Conservation (phyloP, 1,140 invertebrate species). For the Drosophila santomea region DNA sequence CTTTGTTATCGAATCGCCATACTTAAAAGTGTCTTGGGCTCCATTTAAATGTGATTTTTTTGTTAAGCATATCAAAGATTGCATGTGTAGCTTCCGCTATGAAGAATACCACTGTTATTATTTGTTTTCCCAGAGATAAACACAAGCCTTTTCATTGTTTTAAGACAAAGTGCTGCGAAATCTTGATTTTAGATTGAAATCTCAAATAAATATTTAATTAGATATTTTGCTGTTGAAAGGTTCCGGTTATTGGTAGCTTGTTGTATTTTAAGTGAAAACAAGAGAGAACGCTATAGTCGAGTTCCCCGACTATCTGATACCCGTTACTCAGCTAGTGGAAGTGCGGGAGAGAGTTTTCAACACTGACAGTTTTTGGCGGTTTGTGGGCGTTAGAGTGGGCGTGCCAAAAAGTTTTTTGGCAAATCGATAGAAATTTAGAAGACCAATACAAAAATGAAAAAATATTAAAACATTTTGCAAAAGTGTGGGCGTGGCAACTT, state of each 20-base stretch:
- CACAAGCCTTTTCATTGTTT: slow-evolving; percentile 48
- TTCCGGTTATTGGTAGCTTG: slow-evolving; percentile 47
- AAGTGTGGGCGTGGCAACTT: no score
- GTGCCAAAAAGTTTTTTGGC: no score
- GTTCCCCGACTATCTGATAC: no score
- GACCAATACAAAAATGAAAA: no score
- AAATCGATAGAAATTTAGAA: no score
- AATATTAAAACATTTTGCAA: no score
- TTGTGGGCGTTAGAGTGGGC: no score
- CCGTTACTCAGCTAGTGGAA: no score
- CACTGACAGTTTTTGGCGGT: no score
- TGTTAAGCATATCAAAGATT: slow-evolving; percentile 12
- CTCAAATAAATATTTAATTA: slow-evolving; percentile 78
- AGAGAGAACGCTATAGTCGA: no score
- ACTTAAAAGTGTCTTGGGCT: slow-evolving; percentile 40
- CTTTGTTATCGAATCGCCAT: slow-evolving; percentile 43
- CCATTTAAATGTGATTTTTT: slow-evolving; percentile 24
- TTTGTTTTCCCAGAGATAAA: slow-evolving; percentile 28
- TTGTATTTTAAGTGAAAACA: slow-evolving; percentile 11
- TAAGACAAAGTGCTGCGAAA: slow-evolving; percentile 16
- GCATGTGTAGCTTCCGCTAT: slow-evolving; percentile 13
- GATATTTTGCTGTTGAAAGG: slow-evolving; percentile 55
- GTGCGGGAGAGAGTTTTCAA: no score
- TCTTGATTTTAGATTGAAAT: slow-evolving; percentile 68
- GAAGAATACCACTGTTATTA: slow-evolving; percentile 17